Evolutionary conservation across 2,113 vertebrate species (phyloP).

Genomic region (Dipodomys merriami): DNA sequence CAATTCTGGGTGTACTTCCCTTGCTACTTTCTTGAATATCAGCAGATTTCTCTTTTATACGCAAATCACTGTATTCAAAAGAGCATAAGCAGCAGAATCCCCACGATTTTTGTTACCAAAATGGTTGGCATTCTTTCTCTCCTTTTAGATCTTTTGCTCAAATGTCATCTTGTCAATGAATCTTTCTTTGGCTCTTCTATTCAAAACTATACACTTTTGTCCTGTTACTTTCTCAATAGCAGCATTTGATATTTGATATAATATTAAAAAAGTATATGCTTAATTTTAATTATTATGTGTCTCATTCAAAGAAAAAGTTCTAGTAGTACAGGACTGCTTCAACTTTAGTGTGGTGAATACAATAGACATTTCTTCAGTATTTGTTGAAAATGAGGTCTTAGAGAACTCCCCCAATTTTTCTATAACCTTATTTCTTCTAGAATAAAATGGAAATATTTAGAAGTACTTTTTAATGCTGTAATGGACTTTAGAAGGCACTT

Average conservation of each 20-base stretch:
- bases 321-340: neutral
- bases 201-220: neutral
- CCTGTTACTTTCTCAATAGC: neutral
- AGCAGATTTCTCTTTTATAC: neutral
- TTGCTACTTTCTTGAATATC: neutral
- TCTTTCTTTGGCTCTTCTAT: neutral
- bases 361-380: neutral
- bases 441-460: neutral
- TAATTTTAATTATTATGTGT: conserved; percentile 1
- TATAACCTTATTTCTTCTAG: neutral
- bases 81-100: neutral
- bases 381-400: conserved; percentile 9
- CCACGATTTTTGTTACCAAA: neutral
- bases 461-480: neutral
- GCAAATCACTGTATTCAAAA: neutral
- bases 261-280: neutral
- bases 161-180: neutral
- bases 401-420: neutral
- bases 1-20: neutral
- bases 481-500: neutral
- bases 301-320: neutral
- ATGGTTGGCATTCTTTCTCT: neutral
- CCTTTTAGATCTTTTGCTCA: neutral
- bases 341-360: neutral
- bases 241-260: neutral